Evolutionary conservation across 2,888 invertebrate species (phyloP).

Genomic region (Cantharis flavilabris): DNA sequence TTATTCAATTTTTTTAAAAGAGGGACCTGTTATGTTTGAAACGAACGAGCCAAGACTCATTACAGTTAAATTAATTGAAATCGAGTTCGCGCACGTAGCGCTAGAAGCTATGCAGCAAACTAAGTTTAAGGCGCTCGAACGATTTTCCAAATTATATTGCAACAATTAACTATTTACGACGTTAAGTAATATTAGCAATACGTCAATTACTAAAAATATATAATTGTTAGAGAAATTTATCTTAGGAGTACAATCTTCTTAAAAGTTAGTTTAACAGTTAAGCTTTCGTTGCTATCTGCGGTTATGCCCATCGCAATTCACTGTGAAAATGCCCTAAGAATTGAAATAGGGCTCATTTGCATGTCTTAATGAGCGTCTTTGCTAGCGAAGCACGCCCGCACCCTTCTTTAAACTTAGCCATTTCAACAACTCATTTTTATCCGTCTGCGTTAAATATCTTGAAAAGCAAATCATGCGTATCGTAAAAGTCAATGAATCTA

Average conservation of each 20-base stretch:
- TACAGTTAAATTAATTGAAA: constrained; percentile 38
- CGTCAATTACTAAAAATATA: not conserved
- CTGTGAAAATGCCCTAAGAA: constrained; percentile 54
- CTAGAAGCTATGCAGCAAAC: constrained; percentile 25
- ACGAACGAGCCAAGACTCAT: constrained; percentile 29
- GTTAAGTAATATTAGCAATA: not conserved
- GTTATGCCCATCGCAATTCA: constrained; percentile 45
- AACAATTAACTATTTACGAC: constrained; percentile 29
- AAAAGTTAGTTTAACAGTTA: constrained; percentile 23
- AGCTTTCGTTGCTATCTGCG: constrained; percentile 39
- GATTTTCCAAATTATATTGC: constrained; percentile 28
- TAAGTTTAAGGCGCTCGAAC: constrained; percentile 29
- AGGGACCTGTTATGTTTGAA: not conserved
- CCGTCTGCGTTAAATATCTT: constrained; percentile 44
- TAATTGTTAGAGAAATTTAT: not conserved
- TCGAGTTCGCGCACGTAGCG: constrained; percentile 34
- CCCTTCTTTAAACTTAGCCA: constrained; percentile 42
- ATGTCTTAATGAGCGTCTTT: constrained; percentile 56
- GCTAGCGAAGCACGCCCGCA: constrained; percentile 49
- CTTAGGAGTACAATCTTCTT: not conserved
- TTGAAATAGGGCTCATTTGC: constrained; percentile 55
- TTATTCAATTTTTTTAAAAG: not conserved
- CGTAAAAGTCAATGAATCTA: constrained; percentile 30
- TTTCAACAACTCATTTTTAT: constrained; percentile 50
- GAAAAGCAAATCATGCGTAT: constrained; percentile 40